Percentiles rank a stretch among this genome's conserved stretches.
phyloP scores from a whole-genome alignment of 2,113 vertebrate species.

The Takifugu flavidus region DNA sequence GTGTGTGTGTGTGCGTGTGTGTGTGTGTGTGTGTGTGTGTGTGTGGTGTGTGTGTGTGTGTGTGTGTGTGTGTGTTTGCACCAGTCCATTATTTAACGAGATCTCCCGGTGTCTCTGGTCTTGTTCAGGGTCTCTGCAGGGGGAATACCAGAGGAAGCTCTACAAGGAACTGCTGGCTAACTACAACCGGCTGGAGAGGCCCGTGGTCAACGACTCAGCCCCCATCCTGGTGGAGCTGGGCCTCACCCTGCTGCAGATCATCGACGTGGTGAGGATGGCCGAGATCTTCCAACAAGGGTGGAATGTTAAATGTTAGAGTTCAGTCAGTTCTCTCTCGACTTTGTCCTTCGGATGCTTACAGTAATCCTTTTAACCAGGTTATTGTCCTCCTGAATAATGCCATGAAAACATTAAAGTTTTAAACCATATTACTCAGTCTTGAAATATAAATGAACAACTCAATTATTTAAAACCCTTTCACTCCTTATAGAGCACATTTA shows the following conservation, averaged over 20 bases:
- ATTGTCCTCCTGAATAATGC: background rate
- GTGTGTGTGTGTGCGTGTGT: slow-evolving; percentile 18
- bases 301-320: background rate
- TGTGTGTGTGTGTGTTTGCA: slow-evolving; percentile 13
- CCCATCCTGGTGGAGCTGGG: slow-evolving; percentile 81
- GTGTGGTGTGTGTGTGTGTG: slow-evolving; percentile 1
- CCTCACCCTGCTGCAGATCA: slow-evolving; percentile 84
- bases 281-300: background rate
- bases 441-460: background rate
- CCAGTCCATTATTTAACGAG: no score
- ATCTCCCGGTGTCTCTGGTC: background rate
- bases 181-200: slow-evolving; percentile 84
- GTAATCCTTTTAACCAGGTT: no score
- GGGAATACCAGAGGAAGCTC: slow-evolving; percentile 81
- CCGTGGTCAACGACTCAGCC: slow-evolving; percentile 82
- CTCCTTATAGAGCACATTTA: background rate
- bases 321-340: background rate
- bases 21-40: slow-evolving; percentile 19
- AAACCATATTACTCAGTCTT: background rate
- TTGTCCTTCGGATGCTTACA: background rate
- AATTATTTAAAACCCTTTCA: background rate
- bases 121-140: slow-evolving; percentile 77
- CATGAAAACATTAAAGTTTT: background rate
- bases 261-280: slow-evolving; percentile 80
- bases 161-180: slow-evolving; percentile 83